phyloP scores from a whole-genome alignment of 1,140 invertebrate genomes.

The Pseudomyrmex flavicornis region DNA sequence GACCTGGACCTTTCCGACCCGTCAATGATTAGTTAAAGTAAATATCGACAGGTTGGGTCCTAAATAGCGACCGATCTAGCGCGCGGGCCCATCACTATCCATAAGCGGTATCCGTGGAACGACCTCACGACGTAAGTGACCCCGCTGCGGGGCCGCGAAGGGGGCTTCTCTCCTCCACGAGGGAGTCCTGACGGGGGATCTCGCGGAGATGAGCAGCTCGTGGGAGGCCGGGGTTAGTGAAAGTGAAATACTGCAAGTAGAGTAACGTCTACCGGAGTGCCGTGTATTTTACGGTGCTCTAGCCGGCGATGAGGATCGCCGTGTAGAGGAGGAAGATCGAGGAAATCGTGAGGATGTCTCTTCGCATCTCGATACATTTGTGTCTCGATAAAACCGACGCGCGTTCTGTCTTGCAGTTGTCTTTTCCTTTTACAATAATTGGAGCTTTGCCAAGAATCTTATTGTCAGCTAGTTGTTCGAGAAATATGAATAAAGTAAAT shows the following conservation, averaged over 20 bases:
- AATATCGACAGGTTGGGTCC: slow-evolving; percentile 63
- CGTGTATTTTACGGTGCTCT: slow-evolving; percentile 49
- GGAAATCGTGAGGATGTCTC: slow-evolving; percentile 22
- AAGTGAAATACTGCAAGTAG: slow-evolving; percentile 80
- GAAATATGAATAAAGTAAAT: no score
- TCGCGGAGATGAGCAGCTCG: slow-evolving; percentile 78
- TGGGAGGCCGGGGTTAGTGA: slow-evolving; percentile 83
- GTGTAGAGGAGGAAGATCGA: not conserved
- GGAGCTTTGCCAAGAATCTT: not conserved
- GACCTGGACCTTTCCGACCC: slow-evolving; percentile 1
- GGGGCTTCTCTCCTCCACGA: slow-evolving; percentile 40
- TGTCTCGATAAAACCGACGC: not conserved
- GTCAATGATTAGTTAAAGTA: slow-evolving; percentile 50
- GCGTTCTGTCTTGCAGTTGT: not conserved
- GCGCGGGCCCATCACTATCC: slow-evolving; percentile 43
- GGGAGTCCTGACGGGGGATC: slow-evolving; percentile 63
- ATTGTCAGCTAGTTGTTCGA: no score
- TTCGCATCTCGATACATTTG: slow-evolving; percentile 9
- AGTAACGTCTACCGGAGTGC: slow-evolving; percentile 52
- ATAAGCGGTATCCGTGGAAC: slow-evolving; percentile 69
- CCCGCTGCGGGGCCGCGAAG: slow-evolving; percentile 68
- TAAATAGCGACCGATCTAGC: slow-evolving; percentile 53
- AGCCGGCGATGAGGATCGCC: slow-evolving; percentile 17
- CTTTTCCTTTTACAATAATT: not conserved
- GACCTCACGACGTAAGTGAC: slow-evolving; percentile 83